Evolutionary conservation across 2,797 vertebrate genomes (phyloP).

Genomic region (Lutra lutra): DNA sequence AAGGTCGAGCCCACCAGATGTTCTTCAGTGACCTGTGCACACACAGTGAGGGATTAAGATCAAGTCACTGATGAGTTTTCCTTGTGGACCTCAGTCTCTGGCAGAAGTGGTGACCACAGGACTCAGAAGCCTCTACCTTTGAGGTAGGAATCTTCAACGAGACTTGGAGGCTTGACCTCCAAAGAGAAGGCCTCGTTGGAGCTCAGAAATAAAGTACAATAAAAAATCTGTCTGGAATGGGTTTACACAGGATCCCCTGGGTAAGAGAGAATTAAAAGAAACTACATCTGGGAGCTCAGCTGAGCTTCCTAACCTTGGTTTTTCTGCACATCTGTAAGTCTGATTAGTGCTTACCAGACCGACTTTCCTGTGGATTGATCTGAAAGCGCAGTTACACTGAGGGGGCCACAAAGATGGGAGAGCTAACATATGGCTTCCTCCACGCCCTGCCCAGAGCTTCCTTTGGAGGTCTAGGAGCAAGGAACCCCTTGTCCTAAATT

Average conservation of each 20-base stretch:
- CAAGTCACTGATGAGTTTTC: slow-evolving; percentile 74
- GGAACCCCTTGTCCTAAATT: neutral
- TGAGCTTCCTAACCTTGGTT: slow-evolving; percentile 31
- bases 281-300: slow-evolving; percentile 50
- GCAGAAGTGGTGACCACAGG: neutral
- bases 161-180: slow-evolving; percentile 21
- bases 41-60: neutral
- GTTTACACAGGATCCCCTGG: slow-evolving; percentile 58
- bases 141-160: slow-evolving; percentile 11
- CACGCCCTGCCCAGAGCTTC: neutral
- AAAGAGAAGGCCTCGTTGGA: slow-evolving; percentile 15
- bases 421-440: neutral
- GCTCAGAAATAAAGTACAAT: slow-evolving; percentile 69
- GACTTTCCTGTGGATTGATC: neutral
- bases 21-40: slow-evolving; percentile 63
- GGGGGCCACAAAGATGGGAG: neutral
- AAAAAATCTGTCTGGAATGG: slow-evolving; percentile 56
- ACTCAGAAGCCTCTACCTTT: neutral
- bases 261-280: slow-evolving; percentile 60
- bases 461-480: neutral
- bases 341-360: slow-evolving; percentile 20
- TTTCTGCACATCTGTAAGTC: slow-evolving; percentile 67
- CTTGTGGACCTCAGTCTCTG: slow-evolving; percentile 26
- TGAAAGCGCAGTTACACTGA: neutral
- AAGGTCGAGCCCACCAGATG: slow-evolving; percentile 54